Percentiles rank a stretch among this genome's conserved stretches.
These are phyloP conservation scores for Augochlora pura DNA, from an alignment of 1,140 invertebrate genomes.

Conservation along the genomic window DNA sequence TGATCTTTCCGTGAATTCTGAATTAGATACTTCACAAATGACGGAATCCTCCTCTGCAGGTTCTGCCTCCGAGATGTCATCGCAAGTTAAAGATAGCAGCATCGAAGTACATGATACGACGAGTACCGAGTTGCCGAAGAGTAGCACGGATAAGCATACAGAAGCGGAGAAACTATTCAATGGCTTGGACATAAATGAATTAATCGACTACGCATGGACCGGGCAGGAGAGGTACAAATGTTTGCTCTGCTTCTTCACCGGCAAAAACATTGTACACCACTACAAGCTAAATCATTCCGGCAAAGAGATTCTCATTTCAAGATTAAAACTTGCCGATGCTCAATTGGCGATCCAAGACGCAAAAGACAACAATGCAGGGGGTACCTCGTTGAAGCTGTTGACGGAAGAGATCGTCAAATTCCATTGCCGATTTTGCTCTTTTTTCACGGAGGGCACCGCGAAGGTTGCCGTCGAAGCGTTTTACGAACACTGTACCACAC, in stretches of 20 bases:
- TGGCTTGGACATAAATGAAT: conserved; percentile 10
- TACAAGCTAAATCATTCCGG: conserved; percentile 83
- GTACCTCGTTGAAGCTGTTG: conserved; percentile 43
- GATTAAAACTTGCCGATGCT: conserved; percentile 80
- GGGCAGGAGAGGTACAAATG: conserved; percentile 79
- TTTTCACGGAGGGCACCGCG: conserved; percentile 73
- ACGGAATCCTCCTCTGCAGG: not conserved
- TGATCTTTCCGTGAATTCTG: not conserved
- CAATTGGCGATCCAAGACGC: conserved; percentile 77
- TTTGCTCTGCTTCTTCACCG: conserved; percentile 82
- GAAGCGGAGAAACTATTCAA: conserved; percentile 22
- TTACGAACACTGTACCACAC: conserved; percentile 86
- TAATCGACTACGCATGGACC: conserved; percentile 69
- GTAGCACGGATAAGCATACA: not conserved
- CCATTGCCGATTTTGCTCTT: conserved; percentile 80
- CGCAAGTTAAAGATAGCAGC: not conserved
- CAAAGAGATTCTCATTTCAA: conserved; percentile 84
- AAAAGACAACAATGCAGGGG: conserved; percentile 25
- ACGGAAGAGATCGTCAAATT: conserved; percentile 70
- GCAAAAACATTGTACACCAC: conserved; percentile 84
- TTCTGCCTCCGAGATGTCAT: not conserved
- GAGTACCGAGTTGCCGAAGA: not conserved
- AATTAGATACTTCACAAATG: not conserved
- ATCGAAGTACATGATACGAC: not conserved
- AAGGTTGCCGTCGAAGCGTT: conserved; percentile 76